Evolutionary conservation across 2,113 vertebrate genomes (phyloP).

Genomic region (Gymnocephalus cernua): DNA sequence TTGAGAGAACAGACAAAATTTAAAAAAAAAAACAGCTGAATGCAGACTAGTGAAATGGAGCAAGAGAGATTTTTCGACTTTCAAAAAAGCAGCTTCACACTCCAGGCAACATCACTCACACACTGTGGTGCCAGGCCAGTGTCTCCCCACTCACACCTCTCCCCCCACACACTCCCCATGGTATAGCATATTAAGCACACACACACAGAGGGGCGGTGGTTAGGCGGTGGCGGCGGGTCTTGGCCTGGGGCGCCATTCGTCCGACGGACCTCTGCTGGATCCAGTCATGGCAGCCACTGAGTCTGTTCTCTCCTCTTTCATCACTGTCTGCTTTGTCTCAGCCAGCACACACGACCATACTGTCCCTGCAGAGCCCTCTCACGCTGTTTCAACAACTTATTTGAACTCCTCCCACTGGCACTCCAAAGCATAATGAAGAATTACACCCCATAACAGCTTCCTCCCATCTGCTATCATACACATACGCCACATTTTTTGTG

Average conservation of each 20-base stretch:
- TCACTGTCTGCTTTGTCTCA: constrained; percentile 9
- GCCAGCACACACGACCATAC: not conserved
- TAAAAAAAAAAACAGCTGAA: not conserved
- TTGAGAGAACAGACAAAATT: not conserved
- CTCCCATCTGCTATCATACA: not conserved
- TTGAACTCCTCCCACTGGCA: not conserved
- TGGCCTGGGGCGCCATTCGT: constrained; percentile 12
- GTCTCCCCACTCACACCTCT: too few relatives aligned
- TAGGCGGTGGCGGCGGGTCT: not conserved
- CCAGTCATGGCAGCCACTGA: constrained; percentile 8
- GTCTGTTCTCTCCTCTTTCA: constrained; percentile 4
- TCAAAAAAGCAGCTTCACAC: constrained; percentile 1
- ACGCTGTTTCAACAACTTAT: not conserved
- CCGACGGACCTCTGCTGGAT: constrained; percentile 12
- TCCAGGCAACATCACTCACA: constrained; percentile 7
- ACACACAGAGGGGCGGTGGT: not conserved
- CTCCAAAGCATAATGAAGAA: not conserved
- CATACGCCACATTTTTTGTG: too few relatives aligned
- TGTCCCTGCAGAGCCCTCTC: not conserved
- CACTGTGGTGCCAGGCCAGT: not conserved
- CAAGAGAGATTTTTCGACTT: not conserved
- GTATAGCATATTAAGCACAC: not conserved
- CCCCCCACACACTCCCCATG: not conserved
- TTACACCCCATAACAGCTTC: not conserved
- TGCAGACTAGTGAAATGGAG: not conserved